phyloP scores from a whole-genome alignment of 2,113 vertebrate genomes.

The Alethe diademata region DNA sequence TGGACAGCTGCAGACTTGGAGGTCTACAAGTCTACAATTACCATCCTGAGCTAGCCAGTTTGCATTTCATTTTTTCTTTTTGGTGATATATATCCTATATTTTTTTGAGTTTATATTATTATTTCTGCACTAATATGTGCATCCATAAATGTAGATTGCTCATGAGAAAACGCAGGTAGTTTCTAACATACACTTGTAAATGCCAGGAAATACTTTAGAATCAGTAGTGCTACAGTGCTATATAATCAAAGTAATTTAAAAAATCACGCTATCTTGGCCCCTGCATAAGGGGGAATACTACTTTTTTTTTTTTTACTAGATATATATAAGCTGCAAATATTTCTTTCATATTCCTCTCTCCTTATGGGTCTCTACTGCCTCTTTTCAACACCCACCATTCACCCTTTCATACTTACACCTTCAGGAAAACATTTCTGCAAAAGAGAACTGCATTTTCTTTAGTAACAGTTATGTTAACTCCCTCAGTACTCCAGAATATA shows the following conservation, averaged over 20 bases:
- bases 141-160: background rate
- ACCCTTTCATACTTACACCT: background rate
- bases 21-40: background rate
- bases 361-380: background rate
- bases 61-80: background rate
- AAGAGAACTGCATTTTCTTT: constrained; percentile 23
- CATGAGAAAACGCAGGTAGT: background rate
- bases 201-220: background rate
- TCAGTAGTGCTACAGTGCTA: background rate
- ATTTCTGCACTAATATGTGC: background rate
- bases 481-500: background rate
- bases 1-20: background rate
- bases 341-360: background rate
- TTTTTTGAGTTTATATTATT: background rate
- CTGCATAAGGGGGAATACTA: background rate
- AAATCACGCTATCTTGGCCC: background rate
- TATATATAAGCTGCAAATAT: background rate
- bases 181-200: background rate
- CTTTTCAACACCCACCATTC: constrained; percentile 1
- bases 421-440: constrained; percentile 22
- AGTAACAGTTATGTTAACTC: constrained; percentile 13
- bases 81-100: background rate
- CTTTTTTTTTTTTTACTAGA: background rate
- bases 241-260: background rate
- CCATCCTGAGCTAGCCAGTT: background rate